A percentile compares a stretch with the other conserved stretches of the same genome.
These are phyloP conservation scores for Tragopan temminckii DNA, from an alignment of 2,797 vertebrate species.

Conservation along the genomic window DNA sequence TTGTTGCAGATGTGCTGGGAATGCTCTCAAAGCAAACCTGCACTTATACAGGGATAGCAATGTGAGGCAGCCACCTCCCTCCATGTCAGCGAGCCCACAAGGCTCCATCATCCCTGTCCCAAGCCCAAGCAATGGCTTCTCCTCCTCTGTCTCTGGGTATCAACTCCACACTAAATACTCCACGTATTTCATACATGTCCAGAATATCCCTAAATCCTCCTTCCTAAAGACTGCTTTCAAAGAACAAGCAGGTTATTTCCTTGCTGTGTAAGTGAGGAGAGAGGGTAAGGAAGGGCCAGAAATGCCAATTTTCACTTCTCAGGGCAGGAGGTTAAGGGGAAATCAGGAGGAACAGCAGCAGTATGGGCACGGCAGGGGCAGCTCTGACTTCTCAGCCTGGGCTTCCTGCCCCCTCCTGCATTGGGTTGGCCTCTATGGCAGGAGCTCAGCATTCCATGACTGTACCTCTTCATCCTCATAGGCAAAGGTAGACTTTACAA, in stretches of 20 bases:
- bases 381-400: neutral
- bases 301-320: neutral
- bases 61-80: neutral
- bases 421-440: neutral
- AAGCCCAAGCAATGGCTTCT: neutral
- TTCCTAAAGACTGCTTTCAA: neutral
- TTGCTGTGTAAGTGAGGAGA: neutral
- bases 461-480: neutral
- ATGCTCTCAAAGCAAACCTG: neutral
- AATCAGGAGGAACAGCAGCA: neutral
- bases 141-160: neutral
- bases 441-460: neutral
- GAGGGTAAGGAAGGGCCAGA: neutral
- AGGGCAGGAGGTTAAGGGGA: neutral
- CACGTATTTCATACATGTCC: neutral
- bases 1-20: neutral
- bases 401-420: neutral
- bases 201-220: neutral
- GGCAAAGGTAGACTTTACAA: neutral
- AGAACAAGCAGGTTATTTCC: neutral
- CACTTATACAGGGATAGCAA: neutral
- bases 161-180: neutral
- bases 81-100: rapidly evolving
- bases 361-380: neutral
- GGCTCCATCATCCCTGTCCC: rapidly evolving